Percentiles rank a stretch among this genome's conserved stretches.
phyloP scores from a whole-genome alignment of 2,113 vertebrate species.

The Gymnocephalus cernua region DNA sequence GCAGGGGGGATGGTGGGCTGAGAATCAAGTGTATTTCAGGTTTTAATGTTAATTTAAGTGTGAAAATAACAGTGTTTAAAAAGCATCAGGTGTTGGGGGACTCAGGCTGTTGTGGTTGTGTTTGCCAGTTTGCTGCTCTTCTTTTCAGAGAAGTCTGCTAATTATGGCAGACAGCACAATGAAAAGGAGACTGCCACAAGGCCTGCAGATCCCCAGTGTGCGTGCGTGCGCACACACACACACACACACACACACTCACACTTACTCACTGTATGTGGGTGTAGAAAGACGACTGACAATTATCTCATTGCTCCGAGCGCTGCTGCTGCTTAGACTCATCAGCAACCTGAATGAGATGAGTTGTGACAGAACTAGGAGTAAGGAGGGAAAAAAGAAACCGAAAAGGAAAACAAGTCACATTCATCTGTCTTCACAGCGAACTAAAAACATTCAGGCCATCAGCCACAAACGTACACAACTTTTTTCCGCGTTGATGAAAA shows the following conservation, averaged over 20 bases:
- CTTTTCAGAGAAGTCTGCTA: constrained; percentile 33
- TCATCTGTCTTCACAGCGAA: constrained; percentile 40
- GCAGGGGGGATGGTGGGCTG: background rate
- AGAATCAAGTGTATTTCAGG: background rate
- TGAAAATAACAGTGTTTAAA: constrained; percentile 21
- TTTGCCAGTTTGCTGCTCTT: too few relatives aligned
- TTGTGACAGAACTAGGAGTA: constrained; percentile 52
- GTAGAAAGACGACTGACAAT: constrained; percentile 50
- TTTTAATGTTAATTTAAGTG: constrained; percentile 11
- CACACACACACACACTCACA: constrained; percentile 7
- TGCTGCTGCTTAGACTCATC: constrained; percentile 53
- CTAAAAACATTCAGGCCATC: constrained; percentile 44
- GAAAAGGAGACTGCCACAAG: constrained; percentile 44
- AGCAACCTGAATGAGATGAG: constrained; percentile 44
- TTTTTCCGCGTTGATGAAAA: constrained; percentile 11
- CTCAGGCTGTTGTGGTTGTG: background rate
- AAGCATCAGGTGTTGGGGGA: background rate
- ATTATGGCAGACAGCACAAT: constrained; percentile 57
- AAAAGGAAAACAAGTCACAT: constrained; percentile 38
- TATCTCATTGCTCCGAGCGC: constrained; percentile 54
- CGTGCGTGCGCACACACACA: background rate
- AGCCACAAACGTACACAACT: constrained; percentile 34
- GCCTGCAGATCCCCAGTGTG: constrained; percentile 20
- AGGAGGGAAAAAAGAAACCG: constrained; percentile 19
- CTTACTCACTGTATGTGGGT: background rate